Base-by-base conservation (phyloP, 2,113 vertebrate species). In the Saguinus imperator region DNA sequence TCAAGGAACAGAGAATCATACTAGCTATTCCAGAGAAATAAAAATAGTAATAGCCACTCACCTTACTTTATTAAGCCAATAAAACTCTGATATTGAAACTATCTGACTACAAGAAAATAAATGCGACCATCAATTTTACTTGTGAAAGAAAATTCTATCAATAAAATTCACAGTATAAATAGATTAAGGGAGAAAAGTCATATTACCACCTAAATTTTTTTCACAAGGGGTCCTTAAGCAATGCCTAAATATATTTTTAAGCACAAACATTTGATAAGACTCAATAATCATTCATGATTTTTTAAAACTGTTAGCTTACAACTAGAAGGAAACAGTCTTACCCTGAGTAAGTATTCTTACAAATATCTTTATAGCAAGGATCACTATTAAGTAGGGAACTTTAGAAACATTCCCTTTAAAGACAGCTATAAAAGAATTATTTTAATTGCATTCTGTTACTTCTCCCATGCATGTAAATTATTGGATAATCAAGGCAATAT, bases 291-390 rank as follows among this genome's bases (percentile, higher is more conserved):
- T 90, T 83, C 70, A 45, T 90, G 29, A 8, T n/a, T 95, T 29
- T 93, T 89, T 50, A 84, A 92, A 73, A 50, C 2, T 93, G 6
- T n/a, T 89, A 93, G 90, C 86, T 76, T 86, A 70, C 10, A 87
- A 76, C 66, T 70, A 43, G 73, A 82, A 76, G 27, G 10, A 87
- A 76, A 58, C 3, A 25, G 2, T 87, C 45, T 88, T 92, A 83
- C 68, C 9, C 48, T 58, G 23, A 86, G 20, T 68, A 83, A 40
- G 32, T 35, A 1, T 68, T 35, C 73, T 94, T 89, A 80, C 18
- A 92, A 94, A 92, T 55, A 73, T 35, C 40, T 70, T 70, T 40
- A 79, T 7, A 70, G 45, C 7, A 18, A 87, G 27, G 13, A 68
- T 87, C 48, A 66, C 40, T 25, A n/a, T 79, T 76, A 87, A 92